Percentiles rank a stretch among this genome's conserved stretches.
Conservation (phyloP, 2,888 invertebrate genomes). For the Oxytorus armatus region DNA sequence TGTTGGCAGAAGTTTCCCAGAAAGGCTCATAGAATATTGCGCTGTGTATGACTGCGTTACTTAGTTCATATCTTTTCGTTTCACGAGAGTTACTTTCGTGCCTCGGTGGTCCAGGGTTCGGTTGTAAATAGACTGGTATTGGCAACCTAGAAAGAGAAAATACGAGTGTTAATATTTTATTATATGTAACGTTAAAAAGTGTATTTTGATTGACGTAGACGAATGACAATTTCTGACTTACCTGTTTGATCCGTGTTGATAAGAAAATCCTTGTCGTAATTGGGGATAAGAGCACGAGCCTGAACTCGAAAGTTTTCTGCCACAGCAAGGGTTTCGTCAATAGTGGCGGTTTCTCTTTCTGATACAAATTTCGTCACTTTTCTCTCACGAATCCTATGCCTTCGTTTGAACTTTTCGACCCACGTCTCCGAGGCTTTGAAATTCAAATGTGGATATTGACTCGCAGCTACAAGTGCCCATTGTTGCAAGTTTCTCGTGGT, state of each 20-base stretch:
- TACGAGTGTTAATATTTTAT: conserved; percentile 29
- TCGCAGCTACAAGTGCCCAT: conserved; percentile 67
- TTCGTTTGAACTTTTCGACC: conserved; percentile 62
- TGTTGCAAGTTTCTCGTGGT: conserved; percentile 69
- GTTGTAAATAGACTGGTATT: conserved; percentile 53
- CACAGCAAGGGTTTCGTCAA: conserved; percentile 51
- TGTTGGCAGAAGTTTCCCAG: conserved; percentile 52
- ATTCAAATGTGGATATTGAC: conserved; percentile 63
- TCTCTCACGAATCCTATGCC: conserved; percentile 62
- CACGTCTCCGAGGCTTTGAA: conserved; percentile 64
- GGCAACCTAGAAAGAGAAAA: conserved; percentile 68
- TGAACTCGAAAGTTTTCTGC: conserved; percentile 57
- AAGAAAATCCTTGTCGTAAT: conserved; percentile 61
- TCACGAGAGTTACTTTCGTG: conserved; percentile 43
- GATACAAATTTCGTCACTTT: conserved; percentile 61
- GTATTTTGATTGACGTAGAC: conserved; percentile 38
- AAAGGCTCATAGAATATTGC: conserved; percentile 55
- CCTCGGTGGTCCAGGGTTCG: conserved; percentile 39
- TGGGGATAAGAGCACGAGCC: conserved; percentile 43
- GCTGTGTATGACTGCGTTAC: conserved; percentile 57
- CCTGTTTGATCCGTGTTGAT: no score
- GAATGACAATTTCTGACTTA: no score
- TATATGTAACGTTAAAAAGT: no score
- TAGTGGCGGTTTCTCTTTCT: conserved; percentile 48
- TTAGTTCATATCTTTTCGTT: conserved; percentile 47